Evolutionary conservation across 35 echinoderm and acorn worm species (phyloP), one percentile per base, ranked within the genome.

Genomic region (Strongylocentrotus purpuratus): DNA sequence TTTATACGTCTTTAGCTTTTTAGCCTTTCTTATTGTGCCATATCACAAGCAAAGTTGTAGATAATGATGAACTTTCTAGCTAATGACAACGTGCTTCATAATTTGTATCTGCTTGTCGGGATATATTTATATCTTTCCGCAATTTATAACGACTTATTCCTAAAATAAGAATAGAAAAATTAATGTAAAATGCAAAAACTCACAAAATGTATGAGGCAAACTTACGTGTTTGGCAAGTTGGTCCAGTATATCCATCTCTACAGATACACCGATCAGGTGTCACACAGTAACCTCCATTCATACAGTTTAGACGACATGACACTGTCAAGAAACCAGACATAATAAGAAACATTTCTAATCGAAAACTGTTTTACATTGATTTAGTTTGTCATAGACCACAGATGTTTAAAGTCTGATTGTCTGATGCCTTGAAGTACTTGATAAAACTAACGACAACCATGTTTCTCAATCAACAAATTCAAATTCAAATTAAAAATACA

Each of bases 151-250:
- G 50, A 55, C 50, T 55, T 10, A 55, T 55, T 55, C 11, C 50
- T 52, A 10, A 55, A 0, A n/a, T n/a, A 0, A 9, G 10, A 12
- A 11, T 55, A 10, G 15, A 15, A 11, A 55, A 55, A 55, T 12
- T 12, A 55, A n/a, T n/a, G n/a, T n/a, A n/a, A n/a, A 41, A 41
- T 41, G 35, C 50, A 55, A 6, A 55, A 14, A 55, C 2, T 55
- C 11, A 55, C 50, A 9, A 55, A 14, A 55, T 14, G 50, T 14
- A 22, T 11, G 85, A 86, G n/a, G 25, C 5, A 18, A 32, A 50
- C 96, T 95, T 97, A 97, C 96, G 95, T 5, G 94, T 94, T 87
- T 45, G 31, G 70, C 96, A 97, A 1, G 96, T 95, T 14, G 90
- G 85, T 32, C 96, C 96, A 47, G 94, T 70, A 45, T 94, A 97